A percentile compares a stretch with the other conserved stretches of the same genome.
Evolutionary conservation across 2,888 invertebrate species (phyloP).

Genomic region (Leptopilina myrica): DNA sequence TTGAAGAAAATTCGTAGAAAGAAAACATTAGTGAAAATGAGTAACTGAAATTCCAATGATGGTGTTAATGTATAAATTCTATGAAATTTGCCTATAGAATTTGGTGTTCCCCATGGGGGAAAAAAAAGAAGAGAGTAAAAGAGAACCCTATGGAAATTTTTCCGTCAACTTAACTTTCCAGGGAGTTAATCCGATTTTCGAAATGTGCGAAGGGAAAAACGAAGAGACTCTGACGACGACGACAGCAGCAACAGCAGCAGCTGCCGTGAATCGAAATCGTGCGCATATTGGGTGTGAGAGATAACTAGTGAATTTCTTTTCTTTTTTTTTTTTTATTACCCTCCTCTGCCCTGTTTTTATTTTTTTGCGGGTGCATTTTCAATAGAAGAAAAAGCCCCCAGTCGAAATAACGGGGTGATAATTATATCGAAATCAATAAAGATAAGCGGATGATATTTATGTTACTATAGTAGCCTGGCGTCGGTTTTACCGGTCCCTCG

Average conservation of each 20-base stretch:
- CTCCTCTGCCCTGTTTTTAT: too few species aligned
- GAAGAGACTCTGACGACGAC: neutral
- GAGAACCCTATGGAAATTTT: constrained; percentile 17
- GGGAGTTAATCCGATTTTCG: constrained; percentile 18
- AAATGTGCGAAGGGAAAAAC: neutral
- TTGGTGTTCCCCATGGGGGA: neutral
- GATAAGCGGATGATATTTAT: constrained; percentile 62
- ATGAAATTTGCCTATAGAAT: constrained; percentile 12
- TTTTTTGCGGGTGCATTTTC: constrained; percentile 14
- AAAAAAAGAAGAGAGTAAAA: too few species aligned
- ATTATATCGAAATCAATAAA: constrained; percentile 59
- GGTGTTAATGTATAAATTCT: neutral
- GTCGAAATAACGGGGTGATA: constrained; percentile 46
- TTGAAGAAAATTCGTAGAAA: neutral
- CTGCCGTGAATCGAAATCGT: neutral
- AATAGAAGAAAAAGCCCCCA: constrained; percentile 4
- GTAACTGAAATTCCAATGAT: neutral
- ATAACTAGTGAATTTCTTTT: neutral
- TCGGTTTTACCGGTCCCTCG: constrained; percentile 63
- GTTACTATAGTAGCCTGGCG: constrained; percentile 59
- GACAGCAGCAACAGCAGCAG: neutral
- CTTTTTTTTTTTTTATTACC: too few species aligned
- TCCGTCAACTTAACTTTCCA: neutral
- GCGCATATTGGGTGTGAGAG: too few species aligned
- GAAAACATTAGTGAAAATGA: too few species aligned